Evolutionary conservation across 2,797 vertebrate species (phyloP).

Genomic region (Anguilla megastoma): DNA sequence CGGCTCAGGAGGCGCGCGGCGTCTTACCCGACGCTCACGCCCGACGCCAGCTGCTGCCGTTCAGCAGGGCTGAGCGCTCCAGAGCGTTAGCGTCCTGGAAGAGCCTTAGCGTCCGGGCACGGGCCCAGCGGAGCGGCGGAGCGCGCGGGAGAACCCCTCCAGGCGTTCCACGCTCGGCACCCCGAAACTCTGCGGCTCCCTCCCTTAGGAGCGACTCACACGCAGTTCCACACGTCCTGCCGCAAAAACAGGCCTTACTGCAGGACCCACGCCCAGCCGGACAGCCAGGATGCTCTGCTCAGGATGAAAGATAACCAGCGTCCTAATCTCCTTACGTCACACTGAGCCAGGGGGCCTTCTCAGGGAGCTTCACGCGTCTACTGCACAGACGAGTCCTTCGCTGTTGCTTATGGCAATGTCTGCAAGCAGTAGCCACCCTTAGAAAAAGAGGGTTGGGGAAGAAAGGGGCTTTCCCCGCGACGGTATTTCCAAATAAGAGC

Average conservation of each 20-base stretch:
- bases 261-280: neutral
- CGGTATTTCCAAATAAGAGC: neutral
- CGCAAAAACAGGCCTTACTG: neutral
- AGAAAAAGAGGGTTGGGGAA: neutral
- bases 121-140: slow-evolving; percentile 37
- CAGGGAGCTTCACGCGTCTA: neutral
- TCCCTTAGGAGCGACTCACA: neutral
- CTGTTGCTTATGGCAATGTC: neutral
- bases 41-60: slow-evolving; percentile 38
- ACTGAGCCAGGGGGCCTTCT: neutral
- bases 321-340: neutral
- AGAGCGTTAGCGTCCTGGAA: no score
- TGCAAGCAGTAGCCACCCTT: neutral
- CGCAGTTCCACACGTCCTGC: neutral
- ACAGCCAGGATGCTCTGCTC: no score
- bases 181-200: neutral
- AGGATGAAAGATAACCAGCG: neutral
- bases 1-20: neutral
- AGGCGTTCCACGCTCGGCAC: neutral
- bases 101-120: neutral
- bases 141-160: neutral
- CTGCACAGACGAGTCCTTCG: neutral
- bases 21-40: slow-evolving; percentile 38
- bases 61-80: slow-evolving; percentile 32
- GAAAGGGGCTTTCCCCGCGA: neutral